phyloP scores from a whole-genome alignment of 2,888 invertebrate genomes.

The Hylaea fasciaria region DNA sequence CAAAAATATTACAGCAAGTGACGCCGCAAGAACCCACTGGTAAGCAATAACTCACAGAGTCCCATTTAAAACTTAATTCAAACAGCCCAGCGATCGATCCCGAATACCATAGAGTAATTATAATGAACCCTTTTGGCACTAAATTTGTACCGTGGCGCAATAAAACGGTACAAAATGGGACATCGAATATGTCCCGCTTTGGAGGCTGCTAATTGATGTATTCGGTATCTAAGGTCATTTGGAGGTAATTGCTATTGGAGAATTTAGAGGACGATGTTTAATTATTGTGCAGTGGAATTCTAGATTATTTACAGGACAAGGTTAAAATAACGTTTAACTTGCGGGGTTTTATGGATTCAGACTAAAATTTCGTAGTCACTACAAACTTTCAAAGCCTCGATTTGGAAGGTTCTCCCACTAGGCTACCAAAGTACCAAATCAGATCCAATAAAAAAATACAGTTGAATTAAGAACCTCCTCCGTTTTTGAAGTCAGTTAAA shows the following conservation, averaged over 20 bases:
- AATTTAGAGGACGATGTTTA: background rate
- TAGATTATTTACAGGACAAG: too few species aligned
- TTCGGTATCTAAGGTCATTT: constrained; percentile 14
- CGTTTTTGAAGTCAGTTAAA: too few species aligned
- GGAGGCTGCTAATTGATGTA: constrained; percentile 30
- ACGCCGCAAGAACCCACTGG: too few species aligned
- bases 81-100: constrained; percentile 55
- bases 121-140: constrained; percentile 62
- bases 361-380: too few species aligned
- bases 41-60: constrained; percentile 44
- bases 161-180: constrained; percentile 48
- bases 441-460: too few species aligned
- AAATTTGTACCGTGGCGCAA: constrained; percentile 62
- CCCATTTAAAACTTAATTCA: constrained; percentile 55
- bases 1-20: too few species aligned
- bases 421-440: too few species aligned
- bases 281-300: background rate
- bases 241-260: constrained; percentile 11
- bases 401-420: too few species aligned
- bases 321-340: too few species aligned
- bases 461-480: too few species aligned
- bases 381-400: too few species aligned
- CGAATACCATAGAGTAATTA: constrained; percentile 66
- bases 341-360: too few species aligned
- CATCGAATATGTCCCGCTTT: constrained; percentile 46